A percentile compares a stretch with the other conserved stretches of the same genome.
Evolutionary conservation across 2,797 vertebrate genomes (phyloP).

Genomic region (Chelmon rostratus): DNA sequence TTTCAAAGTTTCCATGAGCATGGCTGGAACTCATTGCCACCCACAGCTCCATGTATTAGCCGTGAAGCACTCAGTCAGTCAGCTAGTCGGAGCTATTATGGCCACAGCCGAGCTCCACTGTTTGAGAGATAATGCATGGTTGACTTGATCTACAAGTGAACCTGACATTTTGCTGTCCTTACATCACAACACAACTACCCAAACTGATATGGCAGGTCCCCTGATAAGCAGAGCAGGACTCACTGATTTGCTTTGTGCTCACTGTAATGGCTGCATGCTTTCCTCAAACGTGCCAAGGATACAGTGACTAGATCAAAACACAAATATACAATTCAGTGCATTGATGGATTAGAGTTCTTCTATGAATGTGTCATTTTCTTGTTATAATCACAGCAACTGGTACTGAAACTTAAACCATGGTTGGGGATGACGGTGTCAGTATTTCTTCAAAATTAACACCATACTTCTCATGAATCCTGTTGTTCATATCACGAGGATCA

Average conservation of each 20-base stretch:
- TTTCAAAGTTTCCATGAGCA: slow-evolving; percentile 58
- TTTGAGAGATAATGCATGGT: slow-evolving; percentile 87
- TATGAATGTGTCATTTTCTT: slow-evolving; percentile 12
- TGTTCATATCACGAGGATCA: slow-evolving; percentile 28
- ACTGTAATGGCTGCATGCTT: slow-evolving; percentile 78
- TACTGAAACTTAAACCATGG: slow-evolving; percentile 8
- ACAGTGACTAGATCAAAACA: slow-evolving; percentile 53
- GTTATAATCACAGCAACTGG: not conserved
- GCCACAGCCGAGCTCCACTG: slow-evolving; percentile 79
- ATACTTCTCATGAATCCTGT: slow-evolving; percentile 16
- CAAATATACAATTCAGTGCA: slow-evolving; percentile 16
- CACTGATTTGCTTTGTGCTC: slow-evolving; percentile 81
- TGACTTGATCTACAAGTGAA: slow-evolving; percentile 89
- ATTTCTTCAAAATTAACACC: slow-evolving; percentile 26
- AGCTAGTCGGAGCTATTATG: slow-evolving; percentile 69
- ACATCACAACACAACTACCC: slow-evolving; percentile 84
- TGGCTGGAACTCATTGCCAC: slow-evolving; percentile 57
- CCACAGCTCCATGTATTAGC: slow-evolving; percentile 63
- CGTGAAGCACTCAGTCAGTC: slow-evolving; percentile 69
- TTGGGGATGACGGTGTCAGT: not conserved
- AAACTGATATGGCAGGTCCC: slow-evolving; percentile 82
- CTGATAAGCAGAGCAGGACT: slow-evolving; percentile 83
- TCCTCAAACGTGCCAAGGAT: slow-evolving; percentile 65
- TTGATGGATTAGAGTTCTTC: not conserved
- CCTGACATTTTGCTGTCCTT: slow-evolving; percentile 86